These are phyloP conservation scores for Harpalus rufipes DNA, from an alignment of 2,888 invertebrate species.

Conservation along the genomic window DNA sequence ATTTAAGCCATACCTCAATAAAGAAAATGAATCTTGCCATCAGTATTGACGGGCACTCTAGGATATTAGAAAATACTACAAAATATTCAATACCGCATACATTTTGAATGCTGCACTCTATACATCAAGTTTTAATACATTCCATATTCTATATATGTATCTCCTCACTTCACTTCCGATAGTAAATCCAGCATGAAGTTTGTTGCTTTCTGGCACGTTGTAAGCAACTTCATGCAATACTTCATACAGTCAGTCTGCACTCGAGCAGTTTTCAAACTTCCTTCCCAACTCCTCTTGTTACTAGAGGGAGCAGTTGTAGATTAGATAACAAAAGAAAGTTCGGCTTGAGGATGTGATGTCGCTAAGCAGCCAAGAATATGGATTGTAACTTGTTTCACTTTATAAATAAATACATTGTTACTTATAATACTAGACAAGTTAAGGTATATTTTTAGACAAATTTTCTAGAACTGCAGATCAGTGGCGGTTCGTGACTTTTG, in stretches of 20 bases:
- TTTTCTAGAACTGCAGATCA: no score
- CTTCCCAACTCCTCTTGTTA: conserved; percentile 19
- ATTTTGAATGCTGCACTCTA: not conserved
- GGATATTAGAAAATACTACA: not conserved
- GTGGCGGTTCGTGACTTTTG: no score
- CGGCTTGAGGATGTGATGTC: not conserved
- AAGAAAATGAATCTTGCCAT: not conserved
- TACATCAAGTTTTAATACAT: conserved; percentile 4
- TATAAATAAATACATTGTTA: not conserved
- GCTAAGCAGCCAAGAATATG: not conserved
- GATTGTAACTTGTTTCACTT: not conserved
- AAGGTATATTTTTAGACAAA: no score
- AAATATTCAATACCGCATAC: not conserved
- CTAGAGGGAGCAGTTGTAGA: conserved; percentile 25
- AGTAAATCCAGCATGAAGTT: conserved; percentile 32
- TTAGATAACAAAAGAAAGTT: conserved; percentile 2
- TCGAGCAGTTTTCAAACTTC: conserved; percentile 49
- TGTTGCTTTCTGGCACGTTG: conserved; percentile 29
- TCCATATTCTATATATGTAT: conserved; percentile 10
- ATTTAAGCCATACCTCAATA: not conserved
- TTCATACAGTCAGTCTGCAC: conserved; percentile 50
- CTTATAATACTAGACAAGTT: no score
- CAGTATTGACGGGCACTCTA: not conserved
- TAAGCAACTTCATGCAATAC: conserved; percentile 38
- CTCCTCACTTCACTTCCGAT: conserved; percentile 13